A percentile compares a stretch with the other conserved stretches of the same genome.
phyloP scores from a whole-genome alignment of 2,113 vertebrate species.

The Bucco capensis region DNA sequence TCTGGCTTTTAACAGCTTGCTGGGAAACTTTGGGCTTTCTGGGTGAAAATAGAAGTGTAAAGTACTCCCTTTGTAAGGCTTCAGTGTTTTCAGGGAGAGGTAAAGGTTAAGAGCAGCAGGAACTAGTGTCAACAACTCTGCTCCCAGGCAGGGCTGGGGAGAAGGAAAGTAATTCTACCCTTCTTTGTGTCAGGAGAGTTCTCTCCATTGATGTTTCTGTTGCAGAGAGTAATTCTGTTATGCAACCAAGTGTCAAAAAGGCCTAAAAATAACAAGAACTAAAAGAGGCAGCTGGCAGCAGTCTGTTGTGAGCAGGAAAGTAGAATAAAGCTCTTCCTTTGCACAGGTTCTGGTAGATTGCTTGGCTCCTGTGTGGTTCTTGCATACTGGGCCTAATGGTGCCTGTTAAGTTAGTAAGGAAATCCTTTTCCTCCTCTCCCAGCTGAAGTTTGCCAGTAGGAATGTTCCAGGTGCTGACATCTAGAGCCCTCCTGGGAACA shows the following conservation, averaged over 20 bases:
- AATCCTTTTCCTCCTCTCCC: background rate
- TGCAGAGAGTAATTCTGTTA: background rate
- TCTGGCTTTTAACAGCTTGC: background rate
- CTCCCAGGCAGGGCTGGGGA: background rate
- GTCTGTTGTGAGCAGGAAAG: background rate
- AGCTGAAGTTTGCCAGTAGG: background rate
- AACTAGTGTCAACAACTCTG: background rate
- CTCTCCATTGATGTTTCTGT: background rate
- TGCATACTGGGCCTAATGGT: background rate
- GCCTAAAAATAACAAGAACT: too few relatives aligned
- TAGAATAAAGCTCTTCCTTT: background rate
- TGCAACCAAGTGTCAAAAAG: background rate
- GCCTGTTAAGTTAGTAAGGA: background rate
- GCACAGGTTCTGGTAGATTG: background rate
- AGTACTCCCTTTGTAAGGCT: too few relatives aligned
- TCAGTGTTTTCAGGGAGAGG: background rate
- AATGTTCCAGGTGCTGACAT: background rate
- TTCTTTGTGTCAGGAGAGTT: background rate
- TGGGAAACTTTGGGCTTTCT: background rate
- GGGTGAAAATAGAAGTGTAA: background rate
- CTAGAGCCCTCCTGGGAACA: background rate
- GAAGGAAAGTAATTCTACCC: background rate
- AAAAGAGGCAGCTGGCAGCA: background rate
- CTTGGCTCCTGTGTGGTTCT: background rate
- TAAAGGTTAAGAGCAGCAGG: background rate